phyloP scores from a whole-genome alignment of 1,140 invertebrate genomes.

The Cryptotermes secundus region DNA sequence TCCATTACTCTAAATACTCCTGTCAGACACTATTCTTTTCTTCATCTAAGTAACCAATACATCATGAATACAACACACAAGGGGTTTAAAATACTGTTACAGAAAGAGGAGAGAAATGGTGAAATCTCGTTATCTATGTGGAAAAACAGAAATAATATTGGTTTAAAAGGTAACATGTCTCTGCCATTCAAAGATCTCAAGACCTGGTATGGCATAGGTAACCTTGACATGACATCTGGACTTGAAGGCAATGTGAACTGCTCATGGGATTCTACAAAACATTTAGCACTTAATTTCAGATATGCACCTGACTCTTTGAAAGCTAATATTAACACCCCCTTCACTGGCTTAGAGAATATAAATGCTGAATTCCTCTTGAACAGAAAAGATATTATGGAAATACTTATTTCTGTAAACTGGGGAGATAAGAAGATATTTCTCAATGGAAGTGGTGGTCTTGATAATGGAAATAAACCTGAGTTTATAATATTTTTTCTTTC shows the following conservation, averaged over 20 bases:
- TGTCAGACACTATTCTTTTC: neutral
- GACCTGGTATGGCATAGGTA: neutral
- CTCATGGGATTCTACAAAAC: neutral
- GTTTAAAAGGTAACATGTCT: neutral
- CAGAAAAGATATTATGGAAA: neutral
- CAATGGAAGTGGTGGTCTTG: neutral
- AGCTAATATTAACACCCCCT: neutral
- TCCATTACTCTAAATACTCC: neutral
- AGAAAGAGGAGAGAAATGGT: neutral
- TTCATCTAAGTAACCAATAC: neutral
- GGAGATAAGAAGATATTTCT: neutral
- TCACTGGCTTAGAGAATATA: neutral
- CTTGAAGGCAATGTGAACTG: neutral
- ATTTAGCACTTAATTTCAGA: neutral
- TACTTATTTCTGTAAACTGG: neutral
- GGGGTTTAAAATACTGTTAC: constrained; percentile 6
- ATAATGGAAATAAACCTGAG: neutral
- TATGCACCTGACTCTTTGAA: neutral
- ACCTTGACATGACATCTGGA: neutral
- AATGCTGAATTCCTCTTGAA: neutral
- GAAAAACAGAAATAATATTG: neutral
- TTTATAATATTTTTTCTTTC: neutral
- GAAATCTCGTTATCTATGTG: neutral
- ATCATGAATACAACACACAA: neutral
- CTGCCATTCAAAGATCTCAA: neutral